Percentiles rank a stretch among this genome's conserved stretches.
Evolutionary conservation across 1,140 invertebrate genomes (phyloP).

Genomic region (Trypoxylus dichotomus): DNA sequence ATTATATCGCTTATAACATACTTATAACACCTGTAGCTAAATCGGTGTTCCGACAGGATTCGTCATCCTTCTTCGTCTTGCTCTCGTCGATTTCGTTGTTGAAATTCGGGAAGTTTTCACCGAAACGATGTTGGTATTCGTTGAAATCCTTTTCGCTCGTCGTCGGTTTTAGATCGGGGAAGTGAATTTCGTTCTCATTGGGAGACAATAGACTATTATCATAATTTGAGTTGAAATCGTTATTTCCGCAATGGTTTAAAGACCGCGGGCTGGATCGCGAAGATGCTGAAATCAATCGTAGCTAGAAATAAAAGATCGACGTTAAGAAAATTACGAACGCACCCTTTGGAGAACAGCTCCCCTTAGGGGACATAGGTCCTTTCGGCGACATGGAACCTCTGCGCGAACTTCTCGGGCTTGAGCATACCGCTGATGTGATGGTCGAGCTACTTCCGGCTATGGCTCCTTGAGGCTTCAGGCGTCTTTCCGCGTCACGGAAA

Average conservation of each 20-base stretch:
- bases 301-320: not conserved
- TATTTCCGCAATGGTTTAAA: constrained; percentile 26
- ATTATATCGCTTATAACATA: not conserved
- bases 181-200: not conserved
- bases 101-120: not conserved
- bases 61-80: not conserved
- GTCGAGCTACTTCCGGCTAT: constrained; percentile 49
- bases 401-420: constrained; percentile 45
- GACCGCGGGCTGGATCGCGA: not conserved
- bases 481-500: constrained; percentile 50
- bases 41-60: not conserved
- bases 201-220: not conserved
- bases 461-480: constrained; percentile 45
- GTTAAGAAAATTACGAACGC: constrained; percentile 22
- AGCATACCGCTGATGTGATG: constrained; percentile 48
- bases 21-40: not conserved
- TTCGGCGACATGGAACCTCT: constrained; percentile 49
- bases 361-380: constrained; percentile 46
- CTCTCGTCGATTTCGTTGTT: not conserved
- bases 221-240: not conserved
- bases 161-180: not conserved
- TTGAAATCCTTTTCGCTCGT: not conserved
- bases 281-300: not conserved
- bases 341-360: constrained; percentile 44
- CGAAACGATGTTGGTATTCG: not conserved